Conservation (phyloP, 2,113 vertebrate species). For the Neotoma lepida region DNA sequence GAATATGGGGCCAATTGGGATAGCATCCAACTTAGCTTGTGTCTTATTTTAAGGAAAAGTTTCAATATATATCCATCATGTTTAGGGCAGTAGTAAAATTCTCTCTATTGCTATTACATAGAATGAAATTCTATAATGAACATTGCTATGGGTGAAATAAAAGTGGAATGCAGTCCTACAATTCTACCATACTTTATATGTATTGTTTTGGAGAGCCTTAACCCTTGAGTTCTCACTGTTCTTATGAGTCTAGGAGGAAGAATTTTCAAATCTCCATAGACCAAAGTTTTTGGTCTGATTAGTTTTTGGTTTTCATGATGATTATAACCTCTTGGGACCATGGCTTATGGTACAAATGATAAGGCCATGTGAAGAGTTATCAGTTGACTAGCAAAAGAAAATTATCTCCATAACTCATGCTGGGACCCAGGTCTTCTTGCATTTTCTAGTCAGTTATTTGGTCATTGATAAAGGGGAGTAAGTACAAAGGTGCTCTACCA, state of each 20-base stretch:
- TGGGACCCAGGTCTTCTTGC: accelerated
- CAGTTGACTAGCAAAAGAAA: background rate
- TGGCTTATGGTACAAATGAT: background rate
- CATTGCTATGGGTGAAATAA: background rate
- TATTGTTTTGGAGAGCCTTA: background rate
- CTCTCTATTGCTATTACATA: background rate
- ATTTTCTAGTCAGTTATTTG: background rate
- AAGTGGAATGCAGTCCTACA: background rate
- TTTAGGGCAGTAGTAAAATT: background rate
- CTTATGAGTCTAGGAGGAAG: background rate
- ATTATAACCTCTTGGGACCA: background rate
- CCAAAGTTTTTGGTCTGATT: background rate
- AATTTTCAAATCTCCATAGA: background rate
- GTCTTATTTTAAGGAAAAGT: background rate
- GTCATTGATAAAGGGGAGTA: background rate
- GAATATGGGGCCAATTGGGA: background rate
- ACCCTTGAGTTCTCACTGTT: background rate
- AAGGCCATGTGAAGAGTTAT: background rate
- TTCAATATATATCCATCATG: background rate
- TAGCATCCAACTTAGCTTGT: background rate
- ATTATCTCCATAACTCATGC: background rate
- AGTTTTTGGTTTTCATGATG: background rate
- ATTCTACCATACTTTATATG: background rate
- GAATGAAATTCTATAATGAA: background rate
- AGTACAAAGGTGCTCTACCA: background rate